A percentile compares a stretch with the other conserved stretches of the same genome.
These are phyloP conservation scores for Zonotrichia leucophrys DNA, from an alignment of 2,113 vertebrate species.

Conservation along the genomic window DNA sequence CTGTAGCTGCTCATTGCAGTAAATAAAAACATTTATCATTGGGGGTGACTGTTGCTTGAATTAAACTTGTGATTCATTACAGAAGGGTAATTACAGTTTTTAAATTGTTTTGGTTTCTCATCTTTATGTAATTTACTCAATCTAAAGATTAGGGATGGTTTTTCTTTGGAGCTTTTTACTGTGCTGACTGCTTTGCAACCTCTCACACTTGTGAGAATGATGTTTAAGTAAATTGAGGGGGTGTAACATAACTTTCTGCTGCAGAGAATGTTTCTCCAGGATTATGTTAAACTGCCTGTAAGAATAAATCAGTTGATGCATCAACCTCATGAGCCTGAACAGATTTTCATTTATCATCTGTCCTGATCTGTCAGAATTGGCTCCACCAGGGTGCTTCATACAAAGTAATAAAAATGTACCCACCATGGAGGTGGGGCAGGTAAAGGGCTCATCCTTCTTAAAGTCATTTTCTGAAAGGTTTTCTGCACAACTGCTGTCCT, in stretches of 20 bases:
- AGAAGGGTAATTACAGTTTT: neutral
- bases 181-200: neutral
- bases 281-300: neutral
- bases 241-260: neutral
- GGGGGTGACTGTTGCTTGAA: neutral
- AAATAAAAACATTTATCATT: neutral
- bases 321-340: neutral
- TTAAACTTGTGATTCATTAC: neutral
- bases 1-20: neutral
- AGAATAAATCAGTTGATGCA: neutral
- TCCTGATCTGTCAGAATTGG: neutral
- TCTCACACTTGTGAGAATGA: neutral
- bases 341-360: neutral
- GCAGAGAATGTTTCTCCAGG: neutral
- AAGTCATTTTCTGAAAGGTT: neutral
- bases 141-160: neutral
- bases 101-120: neutral
- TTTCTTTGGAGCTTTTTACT: neutral
- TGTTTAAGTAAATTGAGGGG: neutral
- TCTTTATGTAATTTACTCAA: neutral
- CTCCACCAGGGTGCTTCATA: neutral
- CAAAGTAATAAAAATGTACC: neutral
- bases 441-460: rapidly evolving
- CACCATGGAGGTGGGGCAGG: neutral
- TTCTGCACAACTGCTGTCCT: neutral